phyloP scores from a whole-genome alignment of 2,113 vertebrate genomes.

The Cephalopholis sonnerati region DNA sequence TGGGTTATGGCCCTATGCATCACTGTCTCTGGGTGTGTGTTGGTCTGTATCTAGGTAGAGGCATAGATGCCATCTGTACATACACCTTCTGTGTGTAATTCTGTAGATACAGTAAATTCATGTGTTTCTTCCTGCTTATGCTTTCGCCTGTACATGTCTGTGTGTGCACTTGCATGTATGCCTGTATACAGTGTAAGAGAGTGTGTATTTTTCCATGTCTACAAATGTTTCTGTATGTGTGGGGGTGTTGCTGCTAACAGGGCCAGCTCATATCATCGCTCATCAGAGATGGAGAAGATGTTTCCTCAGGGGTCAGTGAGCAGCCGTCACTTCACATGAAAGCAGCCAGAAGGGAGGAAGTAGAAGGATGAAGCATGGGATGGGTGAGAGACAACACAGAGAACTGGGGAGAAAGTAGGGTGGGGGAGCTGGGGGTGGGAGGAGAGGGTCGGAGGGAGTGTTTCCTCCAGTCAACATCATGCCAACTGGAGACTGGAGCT shows the following conservation, averaged over 20 bases:
- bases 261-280: conserved; percentile 63
- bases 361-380: conserved; percentile 9
- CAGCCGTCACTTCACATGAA: conserved; percentile 72
- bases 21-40: not conserved
- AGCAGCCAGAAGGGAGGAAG: conserved; percentile 44
- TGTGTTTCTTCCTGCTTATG: not conserved
- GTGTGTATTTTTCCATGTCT: not conserved
- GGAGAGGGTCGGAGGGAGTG: not conserved
- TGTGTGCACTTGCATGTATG: not conserved
- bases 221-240: conserved; percentile 8
- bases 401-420: conserved; percentile 8
- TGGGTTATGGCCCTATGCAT: not conserved
- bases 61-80: not conserved
- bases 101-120: not conserved
- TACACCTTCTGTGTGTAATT: not conserved
- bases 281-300: conserved; percentile 62
- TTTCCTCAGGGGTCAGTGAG: conserved; percentile 64
- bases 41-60: not conserved
- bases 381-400: conserved; percentile 40
- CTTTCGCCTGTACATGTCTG: not conserved
- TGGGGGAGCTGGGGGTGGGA: not conserved
- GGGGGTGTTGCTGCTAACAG: not conserved
- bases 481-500: not conserved
- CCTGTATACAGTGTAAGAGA: not conserved
- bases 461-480: conserved; percentile 14